Base-by-base conservation (phyloP, 2,888 invertebrate genomes). In the Eristalis pertinax region DNA sequence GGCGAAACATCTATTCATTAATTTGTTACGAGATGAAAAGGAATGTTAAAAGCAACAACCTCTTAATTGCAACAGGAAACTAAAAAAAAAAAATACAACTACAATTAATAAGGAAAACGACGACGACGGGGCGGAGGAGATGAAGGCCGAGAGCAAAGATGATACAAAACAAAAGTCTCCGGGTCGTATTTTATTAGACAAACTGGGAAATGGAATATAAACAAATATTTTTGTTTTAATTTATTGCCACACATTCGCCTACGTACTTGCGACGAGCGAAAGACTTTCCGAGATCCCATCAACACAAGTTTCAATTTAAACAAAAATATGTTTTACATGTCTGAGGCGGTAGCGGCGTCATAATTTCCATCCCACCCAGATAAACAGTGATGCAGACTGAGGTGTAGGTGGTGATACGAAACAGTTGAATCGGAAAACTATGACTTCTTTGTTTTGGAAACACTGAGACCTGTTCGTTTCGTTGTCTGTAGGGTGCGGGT, bases 141-240 rank as follows among this genome's bases (percentile, higher is more conserved):
- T 32, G 32, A 10, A 32, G 8, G 10, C 32, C 0, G 19, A 50
- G 50, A 7, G 50, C n/a, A 5, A 19, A 50, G 50, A 50, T 50
- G 19, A 50, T 50, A 50, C 50, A 50, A 67, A 43, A 41, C 50
- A 60, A 60, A 77, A 77, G 24, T n/a, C 35, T n/a, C 0, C 26
- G 5, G 56, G 19, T 70, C 41, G 64, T 65, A 50, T 78, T 70
- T 63, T 15, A 63, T 29, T 26, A 64, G 56, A 10, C 38, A 29
- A 65, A 8, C 8, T 15, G 22, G 19, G 15, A 38, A 56, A 56
- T 50, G 56, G 60, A 50, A 19, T 35, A 38, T n/a, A 73, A 74
- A 68, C 63, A 38, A 62, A 62, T 70, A 2, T 67, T 22, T 43
- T 29, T 56, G 68, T 74, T 63, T 80, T 80, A 73, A 80, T 63